Conservation (phyloP, 2,113 vertebrate genomes). For the Paracanthobrama guichenoti region DNA sequence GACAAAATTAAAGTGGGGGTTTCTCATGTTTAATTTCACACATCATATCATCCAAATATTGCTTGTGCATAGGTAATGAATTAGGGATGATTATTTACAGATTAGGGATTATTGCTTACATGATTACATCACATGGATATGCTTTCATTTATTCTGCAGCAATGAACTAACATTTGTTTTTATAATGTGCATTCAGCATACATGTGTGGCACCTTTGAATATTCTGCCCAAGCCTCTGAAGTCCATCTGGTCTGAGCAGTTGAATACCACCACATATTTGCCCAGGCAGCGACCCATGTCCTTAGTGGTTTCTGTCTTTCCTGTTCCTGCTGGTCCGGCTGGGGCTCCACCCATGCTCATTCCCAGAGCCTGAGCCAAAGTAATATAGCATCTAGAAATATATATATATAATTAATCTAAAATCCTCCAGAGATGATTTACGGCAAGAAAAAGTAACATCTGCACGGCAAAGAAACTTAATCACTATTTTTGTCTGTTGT, state of each 20-base stretch:
- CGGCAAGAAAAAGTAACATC: background rate
- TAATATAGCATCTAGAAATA: conserved; percentile 90
- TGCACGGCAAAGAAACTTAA: background rate
- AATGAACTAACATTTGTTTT: background rate
- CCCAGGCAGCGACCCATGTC: conserved; percentile 97
- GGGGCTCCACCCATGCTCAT: conserved; percentile 98
- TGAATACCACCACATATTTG: conserved; percentile 97
- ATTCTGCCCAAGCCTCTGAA: conserved; percentile 95
- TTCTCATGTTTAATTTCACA: background rate
- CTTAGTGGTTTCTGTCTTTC: conserved; percentile 95
- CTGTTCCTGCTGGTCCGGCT: conserved; percentile 93
- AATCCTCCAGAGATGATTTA: background rate
- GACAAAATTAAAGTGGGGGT: background rate
- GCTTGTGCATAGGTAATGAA: background rate
- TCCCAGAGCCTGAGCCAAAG: conserved; percentile 91
- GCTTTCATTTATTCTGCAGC: background rate
- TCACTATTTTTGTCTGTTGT: background rate
- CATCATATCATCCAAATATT: background rate
- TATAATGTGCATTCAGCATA: background rate
- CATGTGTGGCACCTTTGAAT: conserved; percentile 83
- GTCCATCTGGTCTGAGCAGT: conserved; percentile 99
- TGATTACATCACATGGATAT: background rate
- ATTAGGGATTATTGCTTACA: background rate
- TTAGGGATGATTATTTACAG: background rate
- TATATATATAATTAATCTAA: background rate